Base-by-base conservation (phyloP, 1,140 invertebrate species). In the silkworm (Bombyx mori) region DNA sequence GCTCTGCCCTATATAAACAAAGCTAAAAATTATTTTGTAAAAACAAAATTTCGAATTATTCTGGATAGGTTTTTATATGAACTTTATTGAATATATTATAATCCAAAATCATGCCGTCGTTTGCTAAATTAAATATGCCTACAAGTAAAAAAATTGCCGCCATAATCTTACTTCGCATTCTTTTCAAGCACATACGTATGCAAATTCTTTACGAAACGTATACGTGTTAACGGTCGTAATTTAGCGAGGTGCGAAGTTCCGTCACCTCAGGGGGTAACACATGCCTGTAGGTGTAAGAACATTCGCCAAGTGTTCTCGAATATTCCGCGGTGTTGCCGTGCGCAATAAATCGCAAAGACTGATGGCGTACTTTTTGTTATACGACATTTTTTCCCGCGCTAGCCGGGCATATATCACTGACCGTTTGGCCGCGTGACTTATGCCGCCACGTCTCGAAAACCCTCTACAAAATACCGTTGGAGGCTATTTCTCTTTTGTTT, bases 331-430 rank as follows among this genome's bases (percentile, higher is more conserved):
- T 75, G 73, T 79, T 73, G 70, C 79, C 78, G 63, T 68, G 72
- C 61, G 73, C 75, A 77, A 86, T 86, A 86, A 84, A 84, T 86
- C 72, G 44, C 57, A 56, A 55, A 67, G 77, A 82, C 73, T 86
- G 82, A 86, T 86, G 76, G 68, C 69, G 75, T 56, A 68, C 66
- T 83, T 85, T 86, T 86, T 81, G 74, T 75, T 71, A 70, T 55
- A 73, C 75, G 83, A 84, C 81, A 86, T 84, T 84, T 86, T 86
- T 86, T 86, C 83, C 80, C 81, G 81, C 83, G 77, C 81, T 80
- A 77, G 76, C 73, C 57, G 60, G 62, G 69, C 71, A 82, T 84
- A 78, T 81, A 83, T 86, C 81, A 84, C 79, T 35, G 51, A 35
- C 50, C 50, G 60, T 53, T 55, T 56, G 57, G 57, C 54, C 53